Base-by-base conservation (phyloP, 2,888 invertebrate species). In the Dermolepida albohirtum region DNA sequence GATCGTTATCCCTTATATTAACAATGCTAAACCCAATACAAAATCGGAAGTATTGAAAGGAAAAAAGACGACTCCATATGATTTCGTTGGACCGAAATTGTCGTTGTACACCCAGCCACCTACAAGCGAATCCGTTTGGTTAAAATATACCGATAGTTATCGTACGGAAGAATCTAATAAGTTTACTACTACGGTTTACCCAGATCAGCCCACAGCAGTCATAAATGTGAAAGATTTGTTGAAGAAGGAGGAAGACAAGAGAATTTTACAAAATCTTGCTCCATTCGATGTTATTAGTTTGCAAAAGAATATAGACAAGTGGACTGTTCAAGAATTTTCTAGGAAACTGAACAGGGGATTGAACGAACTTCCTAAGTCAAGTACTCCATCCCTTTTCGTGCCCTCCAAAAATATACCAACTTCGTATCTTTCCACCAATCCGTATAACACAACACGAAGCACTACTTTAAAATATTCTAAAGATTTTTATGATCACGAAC, bases 251-350 rank as follows among this genome's bases (percentile, higher is more conserved):
- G 66, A 67, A 27, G 50, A 62, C 8, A 64, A 84, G 69, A 67
- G 17, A n/a, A 41, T 14, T 10, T 49, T 49, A 12, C 29, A 66
- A 29, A 72, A 70, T 51, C 10, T 66, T 8, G 52, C 72, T 0
- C 86, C 89, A 0, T 90, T 92, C 75, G 93, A 94, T 78, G 87
- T 93, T 11, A 87, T 89, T 11, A 89, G 89, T 77, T 83, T 94
- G 41, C 94, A 94, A 78, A 92, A 92, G 74, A 93, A 92, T 74
- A 94, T 94, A 66, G 93, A 94, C 75, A 90, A 91, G 71, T 94
- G 94, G 94, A 94, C 94, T 0, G 90, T 90, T 75, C 90, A 91
- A 82, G 90, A 90, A 75, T 92, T 87, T 79, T 88, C 89, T 0
- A 86, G 86, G 66, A 82, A 82, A 70, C 81, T 84, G 68, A 86